phyloP scores from a whole-genome alignment of 2,113 vertebrate genomes.

The Pimephales promelas region DNA sequence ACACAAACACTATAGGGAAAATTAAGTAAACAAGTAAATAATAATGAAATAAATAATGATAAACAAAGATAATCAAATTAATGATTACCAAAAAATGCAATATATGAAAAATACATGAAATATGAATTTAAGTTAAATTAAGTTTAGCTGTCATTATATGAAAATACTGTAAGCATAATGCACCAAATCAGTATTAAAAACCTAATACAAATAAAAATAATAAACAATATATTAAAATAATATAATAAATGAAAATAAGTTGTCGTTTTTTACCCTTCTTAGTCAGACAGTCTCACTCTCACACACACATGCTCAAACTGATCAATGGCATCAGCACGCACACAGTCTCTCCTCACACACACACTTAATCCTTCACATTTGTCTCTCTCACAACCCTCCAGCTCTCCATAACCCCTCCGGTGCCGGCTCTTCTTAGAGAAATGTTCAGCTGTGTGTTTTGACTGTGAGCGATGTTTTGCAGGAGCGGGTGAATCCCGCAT shows the following conservation, averaged over 20 bases:
- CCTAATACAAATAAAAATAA: not conserved
- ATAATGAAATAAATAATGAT: too few relatives aligned
- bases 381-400: not conserved
- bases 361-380: conserved; percentile 18
- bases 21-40: too few relatives aligned
- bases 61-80: too few relatives aligned
- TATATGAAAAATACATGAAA: too few relatives aligned
- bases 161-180: not conserved
- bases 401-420: conserved; percentile 27
- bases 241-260: too few relatives aligned
- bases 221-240: too few relatives aligned
- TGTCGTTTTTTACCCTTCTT: too few relatives aligned
- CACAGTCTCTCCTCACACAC: not conserved
- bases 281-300: not conserved
- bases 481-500: conserved; percentile 13
- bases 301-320: not conserved
- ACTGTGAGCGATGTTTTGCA: conserved; percentile 18
- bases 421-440: conserved; percentile 17
- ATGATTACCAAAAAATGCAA: too few relatives aligned
- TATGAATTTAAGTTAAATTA: too few relatives aligned
- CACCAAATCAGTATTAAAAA: not conserved
- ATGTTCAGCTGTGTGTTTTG: conserved; percentile 25
- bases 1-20: too few relatives aligned
- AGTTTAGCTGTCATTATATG: too few relatives aligned
- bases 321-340: not conserved